Evolutionary conservation across 2,888 invertebrate species (phyloP).

Genomic region (Dexiosoma caninum): DNA sequence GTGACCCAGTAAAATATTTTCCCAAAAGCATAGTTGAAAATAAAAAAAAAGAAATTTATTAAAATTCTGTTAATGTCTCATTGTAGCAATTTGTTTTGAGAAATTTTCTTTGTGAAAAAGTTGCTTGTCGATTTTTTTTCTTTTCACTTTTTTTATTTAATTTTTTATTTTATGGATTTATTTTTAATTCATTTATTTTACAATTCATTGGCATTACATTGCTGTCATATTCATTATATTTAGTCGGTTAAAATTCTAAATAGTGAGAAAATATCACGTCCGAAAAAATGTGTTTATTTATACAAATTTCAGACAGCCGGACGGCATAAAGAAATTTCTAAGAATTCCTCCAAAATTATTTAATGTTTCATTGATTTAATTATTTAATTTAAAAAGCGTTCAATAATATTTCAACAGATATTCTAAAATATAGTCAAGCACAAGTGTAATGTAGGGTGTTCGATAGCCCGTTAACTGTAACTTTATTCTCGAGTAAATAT

Average conservation of each 20-base stretch:
- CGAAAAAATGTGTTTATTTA: no score
- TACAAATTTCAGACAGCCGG: no score
- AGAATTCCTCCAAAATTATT: no score
- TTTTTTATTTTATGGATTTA: background rate
- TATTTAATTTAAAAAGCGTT: no score
- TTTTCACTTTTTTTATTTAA: background rate
- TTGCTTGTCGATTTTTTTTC: conserved; percentile 14
- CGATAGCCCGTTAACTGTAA: no score
- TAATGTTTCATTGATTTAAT: no score
- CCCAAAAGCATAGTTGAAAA: background rate
- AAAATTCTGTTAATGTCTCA: conserved; percentile 38
- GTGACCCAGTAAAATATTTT: conserved; percentile 38
- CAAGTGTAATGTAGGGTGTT: no score
- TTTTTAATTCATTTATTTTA: conserved; percentile 11
- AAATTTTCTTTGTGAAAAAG: conserved; percentile 33
- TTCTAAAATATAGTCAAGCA: no score
- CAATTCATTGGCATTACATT: conserved; percentile 16
- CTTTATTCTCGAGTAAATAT: no score
- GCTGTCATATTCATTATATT: conserved; percentile 2
- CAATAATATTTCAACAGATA: no score
- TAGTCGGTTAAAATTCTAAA: conserved; percentile 33
- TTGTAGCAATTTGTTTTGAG: background rate
- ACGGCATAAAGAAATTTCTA: no score
- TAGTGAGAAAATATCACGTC: background rate
- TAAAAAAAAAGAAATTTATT: conserved; percentile 27